Base-by-base conservation (phyloP, 2,888 invertebrate species). In the Scrobipalpa costella region DNA sequence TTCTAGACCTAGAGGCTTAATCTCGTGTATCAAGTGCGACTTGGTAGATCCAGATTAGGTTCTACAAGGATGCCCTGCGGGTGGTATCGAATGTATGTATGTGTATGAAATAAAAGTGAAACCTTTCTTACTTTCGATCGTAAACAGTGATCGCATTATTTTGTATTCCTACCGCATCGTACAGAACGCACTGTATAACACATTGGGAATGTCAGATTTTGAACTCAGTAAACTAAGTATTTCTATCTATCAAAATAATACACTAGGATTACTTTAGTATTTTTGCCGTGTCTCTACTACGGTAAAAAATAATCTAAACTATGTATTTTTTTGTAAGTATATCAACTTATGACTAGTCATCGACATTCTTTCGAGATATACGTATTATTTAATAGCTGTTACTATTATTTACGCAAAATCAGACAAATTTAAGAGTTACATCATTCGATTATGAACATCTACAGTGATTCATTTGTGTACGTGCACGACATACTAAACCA, bases 391-490 rank as follows among this genome's bases (percentile, higher is more conserved):
- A 3, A 13, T 3, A 40, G 13, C 3, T 13, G 40, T 13, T 40
- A 13, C 13, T 40, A 36, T 62, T 64, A 62, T 47, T 64, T 17
- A 38, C 49, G 36, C 21, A 19, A 40, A 40, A 21, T 19, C 9
- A 60, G 65, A 67, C 67, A 5, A 11, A 61, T 40, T 52, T 21
- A 55, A 7, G 19, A 61, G 15, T 38, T 36, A 27, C 52, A 52
- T 52, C 52, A 52, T 52, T 27, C 27, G 27, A 17, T 50, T 19
- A 50, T 50, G 17, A 52, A 52, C 33, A 52, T 13, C 52, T 64
- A 58, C 63, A 63, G 63, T 71, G 69, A 73, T 57, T 69, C 67
- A 73, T 63, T 69, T 62, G 68, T 66, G 57, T 63, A 40, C 63
- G 59, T 62, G 64, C 59, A 61, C 63, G 47, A 57, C 15, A 36